Evolutionary conservation across 2,113 vertebrate species (phyloP).

Genomic region (Rhinichthys klamathensis): DNA sequence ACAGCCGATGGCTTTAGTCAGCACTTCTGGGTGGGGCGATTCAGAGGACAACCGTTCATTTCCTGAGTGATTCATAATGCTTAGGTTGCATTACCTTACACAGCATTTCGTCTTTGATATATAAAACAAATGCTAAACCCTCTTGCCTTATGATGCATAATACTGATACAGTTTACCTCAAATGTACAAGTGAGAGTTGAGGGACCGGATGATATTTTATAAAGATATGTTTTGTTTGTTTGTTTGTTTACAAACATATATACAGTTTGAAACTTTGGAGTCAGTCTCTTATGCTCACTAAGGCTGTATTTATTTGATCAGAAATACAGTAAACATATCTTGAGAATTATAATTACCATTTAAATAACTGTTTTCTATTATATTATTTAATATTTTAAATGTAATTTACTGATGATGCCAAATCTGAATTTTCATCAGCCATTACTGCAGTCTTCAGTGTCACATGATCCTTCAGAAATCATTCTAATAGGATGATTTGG

Average conservation of each 20-base stretch:
- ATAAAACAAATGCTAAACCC: conserved; percentile 61
- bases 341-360: no score
- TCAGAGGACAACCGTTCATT: conserved; percentile 81
- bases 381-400: no score
- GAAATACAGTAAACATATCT: no score
- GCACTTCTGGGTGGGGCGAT: conserved; percentile 76
- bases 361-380: no score
- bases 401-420: no score
- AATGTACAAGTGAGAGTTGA: conserved; percentile 13
- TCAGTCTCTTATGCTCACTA: no score
- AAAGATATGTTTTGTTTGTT: neutral
- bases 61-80: conserved; percentile 82
- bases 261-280: neutral
- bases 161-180: conserved; percentile 45
- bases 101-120: conserved; percentile 64
- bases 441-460: no score
- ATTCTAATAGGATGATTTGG: no score
- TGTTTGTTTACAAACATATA: neutral
- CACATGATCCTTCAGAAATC: no score
- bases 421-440: no score
- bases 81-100: conserved; percentile 73
- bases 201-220: neutral
- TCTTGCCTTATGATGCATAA: conserved; percentile 55
- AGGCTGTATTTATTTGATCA: no score
- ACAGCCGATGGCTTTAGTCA: conserved; percentile 75